phyloP scores from a whole-genome alignment of 2,888 invertebrate species.

The Phania funesta region DNA sequence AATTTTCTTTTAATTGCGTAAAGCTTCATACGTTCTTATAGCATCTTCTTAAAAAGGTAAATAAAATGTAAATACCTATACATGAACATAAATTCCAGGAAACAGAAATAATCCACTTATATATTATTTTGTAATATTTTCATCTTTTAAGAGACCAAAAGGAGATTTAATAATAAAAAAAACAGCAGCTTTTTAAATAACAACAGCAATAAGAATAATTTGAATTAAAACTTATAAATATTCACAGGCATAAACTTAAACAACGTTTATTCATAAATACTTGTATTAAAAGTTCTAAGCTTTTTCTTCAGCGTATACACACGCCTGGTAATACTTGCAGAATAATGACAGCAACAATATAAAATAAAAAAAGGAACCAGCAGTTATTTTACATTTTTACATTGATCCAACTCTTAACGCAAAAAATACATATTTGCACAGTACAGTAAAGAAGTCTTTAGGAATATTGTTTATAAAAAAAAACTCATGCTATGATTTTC shows the following conservation, averaged over 20 bases:
- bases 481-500: no score
- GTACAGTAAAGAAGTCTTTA: no score
- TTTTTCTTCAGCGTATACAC: constrained; percentile 40
- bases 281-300: constrained; percentile 43
- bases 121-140: constrained; percentile 3
- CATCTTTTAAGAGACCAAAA: not conserved
- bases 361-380: not conserved
- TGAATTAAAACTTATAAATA: constrained; percentile 37
- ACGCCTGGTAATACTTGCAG: constrained; percentile 24
- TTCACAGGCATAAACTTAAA: constrained; percentile 34
- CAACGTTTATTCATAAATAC: constrained; percentile 8
- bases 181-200: not conserved
- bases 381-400: not conserved
- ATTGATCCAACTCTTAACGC: no score
- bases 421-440: no score
- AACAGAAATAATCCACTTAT: constrained; percentile 35
- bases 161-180: not conserved
- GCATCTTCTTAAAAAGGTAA: no score
- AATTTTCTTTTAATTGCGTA: not conserved
- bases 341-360: not conserved
- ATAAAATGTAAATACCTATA: not conserved
- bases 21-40: no score
- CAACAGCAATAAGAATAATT: constrained; percentile 26
- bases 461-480: no score
- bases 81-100: not conserved